Base-by-base conservation (phyloP, 2,888 invertebrate genomes). In the Limnephilus lunatus region DNA sequence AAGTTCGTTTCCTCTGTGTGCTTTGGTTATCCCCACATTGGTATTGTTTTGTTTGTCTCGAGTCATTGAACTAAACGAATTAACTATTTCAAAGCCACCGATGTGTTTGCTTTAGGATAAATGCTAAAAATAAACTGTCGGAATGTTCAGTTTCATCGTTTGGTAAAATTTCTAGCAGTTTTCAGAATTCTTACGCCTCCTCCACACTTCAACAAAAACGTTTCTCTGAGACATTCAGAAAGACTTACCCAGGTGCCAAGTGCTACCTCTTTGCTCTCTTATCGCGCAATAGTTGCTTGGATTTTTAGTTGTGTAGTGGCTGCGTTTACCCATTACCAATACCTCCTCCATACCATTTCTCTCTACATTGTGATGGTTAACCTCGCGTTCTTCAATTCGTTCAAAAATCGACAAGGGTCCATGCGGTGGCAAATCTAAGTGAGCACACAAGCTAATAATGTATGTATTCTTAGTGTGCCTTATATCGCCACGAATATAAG, bases 11-110 rank as follows among this genome's bases (percentile, higher is more conserved):
- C 80, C 88, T 81, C 53, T 89, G 80, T 89, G 88, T 35, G 88
- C n/a, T 80, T 32, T 32, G 80, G 19, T 80, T 15, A 30, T 89
- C 81, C 88, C 39, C 81, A 68, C 81, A 39, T 80, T 5, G 32
- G 80, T 88, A 32, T 80, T 88, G 80, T 88, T 88, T 89, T 32
- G 30, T 80, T 89, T 80, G 81, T n/a, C 88, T 44, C 88, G 88
- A 89, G 88, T 89, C 88, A 80, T 32, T 89, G 88, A 89, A 89
- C 88, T 25, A 25, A 81, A 89, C 68, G 81, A 81, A 80, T 80
- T 81, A 19, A 35, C 80, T 35, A 80, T 32, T 86, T 86, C 32
- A 89, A 80, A 89, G 25, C 68, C 86, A 48, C 86, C 44, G 48
- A n/a, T 14, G 48, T 86, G 35, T 81, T 80, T 80, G 39, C 35